phyloP scores from a whole-genome alignment of 2,113 vertebrate genomes.

The Loxodonta africana region DNA sequence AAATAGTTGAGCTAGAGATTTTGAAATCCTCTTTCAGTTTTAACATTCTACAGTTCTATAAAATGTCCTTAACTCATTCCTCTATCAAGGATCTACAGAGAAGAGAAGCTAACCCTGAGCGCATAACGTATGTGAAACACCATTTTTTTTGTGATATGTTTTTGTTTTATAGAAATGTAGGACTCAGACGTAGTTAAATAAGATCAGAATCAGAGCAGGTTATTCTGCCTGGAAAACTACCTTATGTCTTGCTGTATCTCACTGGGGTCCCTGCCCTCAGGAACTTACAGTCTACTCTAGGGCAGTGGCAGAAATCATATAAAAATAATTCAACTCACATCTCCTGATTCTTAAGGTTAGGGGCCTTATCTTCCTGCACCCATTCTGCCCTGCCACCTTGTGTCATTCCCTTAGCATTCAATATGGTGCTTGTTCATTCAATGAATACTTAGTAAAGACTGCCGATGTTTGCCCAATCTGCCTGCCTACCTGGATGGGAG shows the following conservation, averaged over 20 bases:
- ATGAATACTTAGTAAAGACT: not conserved
- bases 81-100: not conserved
- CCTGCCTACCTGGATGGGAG: not conserved
- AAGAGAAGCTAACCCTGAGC: not conserved
- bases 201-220: not conserved
- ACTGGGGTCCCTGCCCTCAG: not conserved
- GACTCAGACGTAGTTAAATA: not conserved
- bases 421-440: too few species aligned
- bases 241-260: not conserved
- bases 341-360: not conserved
- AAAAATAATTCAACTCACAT: not conserved
- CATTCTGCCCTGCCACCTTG: not conserved
- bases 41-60: conserved; percentile 13
- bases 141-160: not conserved
- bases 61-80: conserved; percentile 13
- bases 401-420: not conserved
- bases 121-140: not conserved
- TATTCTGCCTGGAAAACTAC: not conserved
- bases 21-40: conserved; percentile 30
- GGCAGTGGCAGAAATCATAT: not conserved
- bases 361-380: not conserved
- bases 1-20: conserved; percentile 39
- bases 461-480: not conserved
- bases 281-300: not conserved
- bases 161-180: not conserved